Evolutionary conservation across 2,113 vertebrate genomes (phyloP).

Genomic region (Melospiza melodia): DNA sequence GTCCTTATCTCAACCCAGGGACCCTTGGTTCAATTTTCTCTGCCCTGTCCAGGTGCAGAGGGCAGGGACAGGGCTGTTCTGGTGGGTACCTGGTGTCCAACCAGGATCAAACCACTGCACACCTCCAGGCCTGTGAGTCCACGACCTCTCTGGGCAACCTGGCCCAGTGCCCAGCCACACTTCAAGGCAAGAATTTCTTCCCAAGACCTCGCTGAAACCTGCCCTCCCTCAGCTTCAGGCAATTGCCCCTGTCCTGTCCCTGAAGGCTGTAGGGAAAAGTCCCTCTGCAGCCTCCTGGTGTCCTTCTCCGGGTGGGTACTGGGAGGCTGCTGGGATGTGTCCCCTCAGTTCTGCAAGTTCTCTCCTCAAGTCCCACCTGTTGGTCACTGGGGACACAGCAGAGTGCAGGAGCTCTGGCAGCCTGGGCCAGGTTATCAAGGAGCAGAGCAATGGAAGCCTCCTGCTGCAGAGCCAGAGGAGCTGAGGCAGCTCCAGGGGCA

Average conservation of each 20-base stretch:
- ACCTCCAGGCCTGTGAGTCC: too few species aligned
- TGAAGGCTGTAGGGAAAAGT: neutral
- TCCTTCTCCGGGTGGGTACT: neutral
- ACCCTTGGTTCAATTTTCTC: neutral
- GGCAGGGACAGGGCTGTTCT: neutral
- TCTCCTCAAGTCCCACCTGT: neutral
- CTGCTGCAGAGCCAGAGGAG: neutral
- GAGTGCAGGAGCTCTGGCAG: neutral
- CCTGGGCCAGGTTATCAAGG: neutral
- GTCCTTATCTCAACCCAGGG: neutral
- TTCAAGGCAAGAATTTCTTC: neutral
- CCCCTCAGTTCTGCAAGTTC: neutral
- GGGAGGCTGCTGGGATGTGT: neutral
- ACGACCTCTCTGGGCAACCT: neutral
- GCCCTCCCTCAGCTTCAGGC: neutral
- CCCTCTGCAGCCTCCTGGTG: neutral
- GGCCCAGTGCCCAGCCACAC: neutral
- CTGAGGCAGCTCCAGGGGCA: neutral
- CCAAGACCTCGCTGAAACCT: neutral
- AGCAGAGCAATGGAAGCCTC: neutral
- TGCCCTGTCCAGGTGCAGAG: neutral
- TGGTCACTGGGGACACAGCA: neutral
- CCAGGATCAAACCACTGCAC: neutral
- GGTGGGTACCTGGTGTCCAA: accelerated
- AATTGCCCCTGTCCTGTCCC: neutral